Base-by-base conservation (phyloP, 1,140 invertebrate species). In the Varroa destructor region DNA sequence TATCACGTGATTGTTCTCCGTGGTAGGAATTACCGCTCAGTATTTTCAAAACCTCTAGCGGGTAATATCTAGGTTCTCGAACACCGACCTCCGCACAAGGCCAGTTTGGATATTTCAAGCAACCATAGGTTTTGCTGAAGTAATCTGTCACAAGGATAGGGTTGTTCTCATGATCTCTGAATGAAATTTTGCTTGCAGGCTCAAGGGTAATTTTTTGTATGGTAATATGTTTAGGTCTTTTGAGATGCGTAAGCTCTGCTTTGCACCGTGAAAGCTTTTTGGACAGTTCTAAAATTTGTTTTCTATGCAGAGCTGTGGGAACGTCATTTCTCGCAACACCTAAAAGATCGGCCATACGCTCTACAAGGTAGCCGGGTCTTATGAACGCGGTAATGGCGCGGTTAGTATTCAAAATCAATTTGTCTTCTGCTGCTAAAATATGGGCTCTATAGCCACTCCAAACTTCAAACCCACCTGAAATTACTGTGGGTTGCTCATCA, bases 361-460 rank as follows among this genome's bases (percentile, higher is more conserved):
- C 14, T 12, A 67, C 40, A 2, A 67, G 36, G 12, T 67, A 2
- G 2, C 61, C 61, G 8, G 61, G 14, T 12, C 37, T n/a, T 12
- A 67, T n/a, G 37, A 67, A 67, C 2, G 61, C 37, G 40, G 61
- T 40, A 37, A 67, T 40, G 5, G 61, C 61, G 36, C 4, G 40
- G 46, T 67, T 67, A 1, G 40, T 37, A 46, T 67, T 67, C 12
- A 67, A 8, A 8, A 36, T 36, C 61, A 67, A 8, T 36, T 40
- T 67, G 1, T 67, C 36, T 37, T 1, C 12, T 40, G 12, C 61
- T 36, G 61, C 12, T 5, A 67, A 14, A 2, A 67, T 37, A 37
- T 67, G 61, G 37, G 61, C 61, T 40, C 40, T 67, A 37, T 67
- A 67, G 40, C 61, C 61, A 14, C 12, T 36, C 61, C 61, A 67